Evolutionary conservation across 2,797 vertebrate species (phyloP), one percentile per base, ranked within the genome.

Genomic region (Hemibagrus guttatus): DNA sequence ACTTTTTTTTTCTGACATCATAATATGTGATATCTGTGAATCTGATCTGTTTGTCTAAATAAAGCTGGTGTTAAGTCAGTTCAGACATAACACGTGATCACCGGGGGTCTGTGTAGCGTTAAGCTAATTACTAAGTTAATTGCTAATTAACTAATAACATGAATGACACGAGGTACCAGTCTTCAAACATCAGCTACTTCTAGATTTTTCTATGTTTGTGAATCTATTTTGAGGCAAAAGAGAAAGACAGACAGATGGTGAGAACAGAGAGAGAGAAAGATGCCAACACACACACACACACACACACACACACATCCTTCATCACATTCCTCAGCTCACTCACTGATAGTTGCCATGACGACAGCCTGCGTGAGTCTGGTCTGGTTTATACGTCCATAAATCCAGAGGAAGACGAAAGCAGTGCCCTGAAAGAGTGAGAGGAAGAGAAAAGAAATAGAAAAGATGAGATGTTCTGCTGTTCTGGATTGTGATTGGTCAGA

Each of bases 331-430:
- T 75, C 66, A 80, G 84, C 84, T 79, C 74, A 81, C 54, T 39
- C 11, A 12, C 71, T 59, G 69, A 69, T 86, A 76, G 88, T 90
- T 90, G 66, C 89, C 71, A 89, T 89, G 89, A 85, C 85, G 84
- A 88, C 85, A 59, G 39, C 66, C 80, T 87, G 61, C 35, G 52
- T 84, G 35, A n/a, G 49, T 78, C 76, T 79, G 68, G 75, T 76
- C 83, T 46, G 76, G 46, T 52, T 84, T 63, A 61, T 59, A 76
- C 7, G 21, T 42, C 49, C 63, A 56, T n/a, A 85, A 46, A 82
- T 79, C 58, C 56, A 58, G 49, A 1, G 49, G 46, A 28, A 75
- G 12, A 23, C 12, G 13, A 35, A 78, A 19, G 31, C 49, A 28
- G 11, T 19, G 13, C 8, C 49, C 49, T 28, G 49, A 76, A 31